Evolutionary conservation across 2,888 invertebrate species (phyloP), one percentile per base, ranked within the genome.

Genomic region (Allophyes oxyacanthae): DNA sequence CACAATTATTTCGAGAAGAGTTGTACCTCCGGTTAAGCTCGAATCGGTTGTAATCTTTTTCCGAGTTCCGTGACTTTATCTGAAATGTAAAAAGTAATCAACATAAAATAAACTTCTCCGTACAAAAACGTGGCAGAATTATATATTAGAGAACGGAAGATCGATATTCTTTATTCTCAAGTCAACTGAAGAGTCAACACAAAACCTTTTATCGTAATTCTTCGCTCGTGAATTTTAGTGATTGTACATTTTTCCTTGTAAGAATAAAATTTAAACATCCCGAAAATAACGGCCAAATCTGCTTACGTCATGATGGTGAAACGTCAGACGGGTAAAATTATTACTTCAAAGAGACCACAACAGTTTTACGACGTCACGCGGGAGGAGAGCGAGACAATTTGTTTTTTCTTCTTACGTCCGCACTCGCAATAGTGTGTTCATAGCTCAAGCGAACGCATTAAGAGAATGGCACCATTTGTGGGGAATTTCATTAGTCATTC

Each of bases 401-500:
- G 77, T 78, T 79, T 73, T 69, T 70, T 60, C 52, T 45, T 44
- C 25, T 50, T 15, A 46, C 55, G 64, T 69, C 65, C 63, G 55
- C 56, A 46, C 56, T 65, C 36, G 57, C 64, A 57, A 66, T 80
- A 62, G 72, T 79, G 79, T 78, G 76, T 72, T 68, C 76, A 67
- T 75, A 68, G 73, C 82, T 72, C 75, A 78, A 79, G 72, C 65
- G 71, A 76, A 73, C 80, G 81, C 83, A 83, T 86, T 86, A 84
- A 80, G 81, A 81, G 82, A 84, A 85, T 79, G 75, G 78, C 66
- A 75, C 81, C 82, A 83, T 87, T 86, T 83, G 83, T 64, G 78
- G 82, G 61, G 86, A 87, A 87, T 87, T 87, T 87, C 87, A 87
- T 87, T 87, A 86, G 83, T 84, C 79, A 87, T 85, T 82, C 83